phyloP scores from a whole-genome alignment of 2,888 invertebrate species.

The Polietes domitor region DNA sequence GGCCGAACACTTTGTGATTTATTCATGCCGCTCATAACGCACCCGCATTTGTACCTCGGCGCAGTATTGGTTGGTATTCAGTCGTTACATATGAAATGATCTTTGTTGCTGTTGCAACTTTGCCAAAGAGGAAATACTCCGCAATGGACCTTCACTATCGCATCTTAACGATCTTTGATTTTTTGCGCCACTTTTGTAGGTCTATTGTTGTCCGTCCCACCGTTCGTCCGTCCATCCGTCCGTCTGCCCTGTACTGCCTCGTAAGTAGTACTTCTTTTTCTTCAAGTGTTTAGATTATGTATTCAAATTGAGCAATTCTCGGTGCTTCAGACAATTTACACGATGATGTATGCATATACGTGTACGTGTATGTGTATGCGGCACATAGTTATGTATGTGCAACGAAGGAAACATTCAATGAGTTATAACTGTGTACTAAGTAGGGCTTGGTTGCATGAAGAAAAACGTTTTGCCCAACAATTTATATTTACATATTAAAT shows the following conservation, averaged over 20 bases:
- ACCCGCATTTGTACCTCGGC: conserved; percentile 36
- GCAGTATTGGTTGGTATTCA: too few relatives aligned
- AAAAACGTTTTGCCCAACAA: too few relatives aligned
- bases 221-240: not conserved
- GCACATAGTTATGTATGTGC: not conserved
- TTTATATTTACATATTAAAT: too few relatives aligned
- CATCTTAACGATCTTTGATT: conserved; percentile 70
- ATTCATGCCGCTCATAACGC: not conserved
- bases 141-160: conserved; percentile 77
- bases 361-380: not conserved
- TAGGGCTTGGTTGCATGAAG: too few relatives aligned
- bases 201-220: conserved; percentile 31
- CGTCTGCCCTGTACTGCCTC: not conserved
- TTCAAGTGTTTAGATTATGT: conserved; percentile 50
- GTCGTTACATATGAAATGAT: conserved; percentile 17
- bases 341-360: not conserved
- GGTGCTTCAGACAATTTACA: conserved; percentile 14
- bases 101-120: conserved; percentile 42
- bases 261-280: conserved; percentile 32
- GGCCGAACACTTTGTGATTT: conserved; percentile 38
- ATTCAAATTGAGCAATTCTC: conserved; percentile 58
- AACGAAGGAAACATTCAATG: conserved; percentile 8
- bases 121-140: conserved; percentile 72
- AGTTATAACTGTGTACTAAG: not conserved
- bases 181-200: conserved; percentile 17